Percentiles rank a stretch among this genome's conserved stretches.
These are phyloP conservation scores for Aphrophora alni DNA, from an alignment of 2,888 invertebrate species.

Conservation along the genomic window DNA sequence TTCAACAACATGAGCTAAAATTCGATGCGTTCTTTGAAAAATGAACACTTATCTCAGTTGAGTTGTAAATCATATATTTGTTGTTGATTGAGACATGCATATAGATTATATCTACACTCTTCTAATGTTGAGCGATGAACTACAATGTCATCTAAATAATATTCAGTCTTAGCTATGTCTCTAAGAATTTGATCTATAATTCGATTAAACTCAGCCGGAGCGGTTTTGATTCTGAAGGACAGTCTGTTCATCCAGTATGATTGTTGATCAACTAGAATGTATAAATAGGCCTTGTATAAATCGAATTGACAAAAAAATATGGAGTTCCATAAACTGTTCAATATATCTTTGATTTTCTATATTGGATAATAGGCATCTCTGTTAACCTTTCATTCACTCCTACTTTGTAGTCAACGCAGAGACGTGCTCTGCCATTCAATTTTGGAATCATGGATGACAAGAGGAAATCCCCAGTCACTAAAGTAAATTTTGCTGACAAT, in stretches of 20 bases:
- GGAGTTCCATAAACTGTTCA: no score
- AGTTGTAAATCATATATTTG: background rate
- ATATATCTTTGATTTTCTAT: no score
- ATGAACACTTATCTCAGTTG: background rate
- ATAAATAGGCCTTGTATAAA: constrained; percentile 44
- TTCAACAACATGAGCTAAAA: constrained; percentile 34
- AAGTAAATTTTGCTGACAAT: no score
- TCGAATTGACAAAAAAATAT: constrained; percentile 41
- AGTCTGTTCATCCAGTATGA: background rate
- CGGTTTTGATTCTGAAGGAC: background rate
- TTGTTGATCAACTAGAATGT: constrained; percentile 35
- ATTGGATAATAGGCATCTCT: constrained; percentile 47
- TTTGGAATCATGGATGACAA: no score
- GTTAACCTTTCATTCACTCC: no score
- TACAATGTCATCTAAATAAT: no score
- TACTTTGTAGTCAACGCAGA: no score
- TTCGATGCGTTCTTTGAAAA: background rate
- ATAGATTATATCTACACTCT: constrained; percentile 39
- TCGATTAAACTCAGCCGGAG: no score
- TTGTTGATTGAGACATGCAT: constrained; percentile 35
- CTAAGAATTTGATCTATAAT: no score
- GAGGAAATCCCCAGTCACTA: no score
- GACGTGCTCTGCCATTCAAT: no score
- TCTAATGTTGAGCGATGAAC: constrained; percentile 44
- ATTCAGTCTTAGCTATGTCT: constrained; percentile 47